Conservation (phyloP, 2,113 vertebrate species). For the Psilopogon haemacephalus region DNA sequence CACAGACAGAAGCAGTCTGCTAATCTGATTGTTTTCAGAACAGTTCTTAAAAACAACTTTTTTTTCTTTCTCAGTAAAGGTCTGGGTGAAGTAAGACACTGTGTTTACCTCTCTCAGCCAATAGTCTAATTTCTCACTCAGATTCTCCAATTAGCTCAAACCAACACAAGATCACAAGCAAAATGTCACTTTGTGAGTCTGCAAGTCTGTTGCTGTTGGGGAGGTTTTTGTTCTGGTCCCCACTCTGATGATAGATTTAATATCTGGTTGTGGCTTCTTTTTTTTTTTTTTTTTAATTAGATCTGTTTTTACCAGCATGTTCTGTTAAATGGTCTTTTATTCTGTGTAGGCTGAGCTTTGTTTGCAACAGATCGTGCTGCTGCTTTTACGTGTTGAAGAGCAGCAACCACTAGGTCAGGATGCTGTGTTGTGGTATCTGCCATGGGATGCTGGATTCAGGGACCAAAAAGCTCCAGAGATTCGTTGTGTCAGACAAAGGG, state of each 20-base stretch:
- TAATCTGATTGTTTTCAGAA: too few relatives aligned
- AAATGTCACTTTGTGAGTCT: neutral
- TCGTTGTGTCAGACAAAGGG: neutral
- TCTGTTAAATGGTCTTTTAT: neutral
- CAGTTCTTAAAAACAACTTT: too few relatives aligned
- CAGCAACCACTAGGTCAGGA: neutral
- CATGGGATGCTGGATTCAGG: neutral
- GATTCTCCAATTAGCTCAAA: too few relatives aligned
- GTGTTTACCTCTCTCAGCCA: too few relatives aligned
- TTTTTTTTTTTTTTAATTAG: neutral
- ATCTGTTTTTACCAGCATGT: neutral
- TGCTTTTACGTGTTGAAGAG: neutral
- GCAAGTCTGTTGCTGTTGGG: neutral
- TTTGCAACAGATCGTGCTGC: neutral
- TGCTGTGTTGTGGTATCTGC: neutral
- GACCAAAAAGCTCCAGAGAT: neutral
- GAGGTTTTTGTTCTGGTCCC: neutral
- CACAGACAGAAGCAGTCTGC: too few relatives aligned
- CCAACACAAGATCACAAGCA: neutral
- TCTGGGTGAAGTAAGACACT: too few relatives aligned
- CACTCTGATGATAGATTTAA: neutral
- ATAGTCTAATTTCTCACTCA: too few relatives aligned
- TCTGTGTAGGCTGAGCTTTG: neutral
- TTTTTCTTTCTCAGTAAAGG: too few relatives aligned
- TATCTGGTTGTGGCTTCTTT: neutral